These are phyloP conservation scores for Balanococcus diminutus DNA, from an alignment of 2,888 invertebrate species.

Conservation along the genomic window DNA sequence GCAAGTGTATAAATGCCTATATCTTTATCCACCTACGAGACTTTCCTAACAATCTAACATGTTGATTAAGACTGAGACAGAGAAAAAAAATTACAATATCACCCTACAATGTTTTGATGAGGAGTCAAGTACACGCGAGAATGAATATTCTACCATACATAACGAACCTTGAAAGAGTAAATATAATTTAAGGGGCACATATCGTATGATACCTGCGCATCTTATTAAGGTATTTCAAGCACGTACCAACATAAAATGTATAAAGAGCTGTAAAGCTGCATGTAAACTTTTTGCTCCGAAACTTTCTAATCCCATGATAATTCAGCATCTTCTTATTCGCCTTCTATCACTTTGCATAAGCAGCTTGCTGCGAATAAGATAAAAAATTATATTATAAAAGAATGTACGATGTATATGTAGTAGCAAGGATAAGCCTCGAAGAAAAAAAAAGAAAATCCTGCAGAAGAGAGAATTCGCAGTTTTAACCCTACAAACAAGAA, in stretches of 20 bases:
- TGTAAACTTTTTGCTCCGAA: constrained; percentile 23
- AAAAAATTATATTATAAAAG: constrained; percentile 13
- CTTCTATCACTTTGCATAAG: constrained; percentile 3
- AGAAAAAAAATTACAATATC: too few relatives aligned
- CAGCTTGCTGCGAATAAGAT: background rate
- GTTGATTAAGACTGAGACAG: too few relatives aligned
- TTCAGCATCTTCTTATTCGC: background rate
- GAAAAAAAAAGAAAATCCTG: background rate
- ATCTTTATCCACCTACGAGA: too few relatives aligned
- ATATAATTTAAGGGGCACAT: too few relatives aligned
- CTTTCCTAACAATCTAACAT: too few relatives aligned
- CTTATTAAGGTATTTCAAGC: constrained; percentile 18
- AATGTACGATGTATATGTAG: background rate
- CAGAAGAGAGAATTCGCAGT: background rate
- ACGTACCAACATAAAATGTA: background rate
- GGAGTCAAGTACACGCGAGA: too few relatives aligned
- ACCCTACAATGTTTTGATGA: too few relatives aligned
- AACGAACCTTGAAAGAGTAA: too few relatives aligned
- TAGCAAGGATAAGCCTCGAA: background rate
- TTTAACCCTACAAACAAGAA: background rate
- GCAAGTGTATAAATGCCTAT: too few relatives aligned
- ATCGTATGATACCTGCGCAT: background rate
- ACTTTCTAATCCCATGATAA: constrained; percentile 40
- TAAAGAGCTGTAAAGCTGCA: constrained; percentile 13
- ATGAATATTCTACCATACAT: too few relatives aligned